These are phyloP conservation scores for Trichopoda pennipes DNA, from an alignment of 2,888 invertebrate species.

Conservation along the genomic window DNA sequence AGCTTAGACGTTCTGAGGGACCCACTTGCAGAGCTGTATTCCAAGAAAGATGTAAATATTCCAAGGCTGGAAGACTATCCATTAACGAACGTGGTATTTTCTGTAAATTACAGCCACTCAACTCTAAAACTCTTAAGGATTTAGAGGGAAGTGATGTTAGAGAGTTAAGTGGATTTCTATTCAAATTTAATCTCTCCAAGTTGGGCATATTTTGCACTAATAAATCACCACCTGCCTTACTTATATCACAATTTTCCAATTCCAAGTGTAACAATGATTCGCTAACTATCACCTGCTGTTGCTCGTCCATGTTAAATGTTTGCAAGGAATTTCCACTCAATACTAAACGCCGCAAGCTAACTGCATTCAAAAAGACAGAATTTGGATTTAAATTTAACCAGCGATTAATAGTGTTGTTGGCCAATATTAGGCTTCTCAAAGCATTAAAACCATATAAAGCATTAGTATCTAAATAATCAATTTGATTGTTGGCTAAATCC, in stretches of 20 bases:
- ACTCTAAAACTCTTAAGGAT: conserved; percentile 82
- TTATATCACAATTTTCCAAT: conserved; percentile 84
- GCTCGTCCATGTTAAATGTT: conserved; percentile 82
- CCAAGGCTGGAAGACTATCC: conserved; percentile 83
- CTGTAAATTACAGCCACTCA: conserved; percentile 83
- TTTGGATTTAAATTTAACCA: conserved; percentile 84
- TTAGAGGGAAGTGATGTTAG: conserved; percentile 82
- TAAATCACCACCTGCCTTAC: conserved; percentile 81
- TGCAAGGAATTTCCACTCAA: conserved; percentile 85
- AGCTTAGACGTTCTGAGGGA: conserved; percentile 80
- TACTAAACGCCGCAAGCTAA: conserved; percentile 83
- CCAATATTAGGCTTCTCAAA: conserved; percentile 84
- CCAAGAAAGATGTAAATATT: conserved; percentile 84
- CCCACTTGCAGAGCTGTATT: conserved; percentile 83
- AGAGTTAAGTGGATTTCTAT: conserved; percentile 82
- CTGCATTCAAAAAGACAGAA: conserved; percentile 81
- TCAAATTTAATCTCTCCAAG: conserved; percentile 82
- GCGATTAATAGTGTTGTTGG: conserved; percentile 84
- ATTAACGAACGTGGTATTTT: conserved; percentile 83
- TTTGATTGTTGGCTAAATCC: conserved; percentile 83
- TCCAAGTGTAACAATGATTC: conserved; percentile 83
- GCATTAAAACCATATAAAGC: conserved; percentile 82
- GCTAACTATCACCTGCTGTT: conserved; percentile 83
- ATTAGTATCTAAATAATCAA: conserved; percentile 82
- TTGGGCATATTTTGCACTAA: conserved; percentile 81